These are phyloP conservation scores for Priocnemis perturbator DNA, from an alignment of 2,888 invertebrate genomes.

Conservation along the genomic window DNA sequence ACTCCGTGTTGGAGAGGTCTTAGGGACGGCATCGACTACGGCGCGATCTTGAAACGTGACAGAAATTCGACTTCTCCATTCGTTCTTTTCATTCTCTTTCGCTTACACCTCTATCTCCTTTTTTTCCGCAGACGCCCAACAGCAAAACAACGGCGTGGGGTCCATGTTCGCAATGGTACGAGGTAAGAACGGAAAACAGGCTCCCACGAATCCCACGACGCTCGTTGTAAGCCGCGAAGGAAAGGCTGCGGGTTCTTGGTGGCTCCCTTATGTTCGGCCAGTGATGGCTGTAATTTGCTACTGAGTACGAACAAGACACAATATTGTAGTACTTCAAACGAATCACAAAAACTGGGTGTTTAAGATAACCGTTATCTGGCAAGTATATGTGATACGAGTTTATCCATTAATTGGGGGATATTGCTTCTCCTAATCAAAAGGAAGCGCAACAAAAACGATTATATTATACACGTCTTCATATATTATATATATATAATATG, in stretches of 20 bases:
- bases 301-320: constrained; percentile 34
- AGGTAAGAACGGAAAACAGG: constrained; percentile 61
- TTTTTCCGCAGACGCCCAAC: constrained; percentile 45
- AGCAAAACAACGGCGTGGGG: constrained; percentile 55
- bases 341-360: too few species aligned
- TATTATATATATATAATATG: too few species aligned
- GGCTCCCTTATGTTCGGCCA: constrained; percentile 33
- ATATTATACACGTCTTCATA: too few species aligned
- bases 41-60: constrained; percentile 49
- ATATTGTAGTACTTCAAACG: too few species aligned
- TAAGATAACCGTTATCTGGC: too few species aligned
- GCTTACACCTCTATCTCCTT: too few species aligned
- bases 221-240: constrained; percentile 59
- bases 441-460: too few species aligned
- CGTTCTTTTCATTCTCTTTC: too few species aligned
- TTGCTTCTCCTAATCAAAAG: too few species aligned
- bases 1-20: neutral
- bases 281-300: constrained; percentile 29
- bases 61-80: constrained; percentile 53
- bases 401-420: too few species aligned
- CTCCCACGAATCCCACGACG: constrained; percentile 66
- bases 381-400: too few species aligned
- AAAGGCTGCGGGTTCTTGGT: constrained; percentile 57
- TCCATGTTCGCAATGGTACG: constrained; percentile 54
- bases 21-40: constrained; percentile 35